phyloP scores from a whole-genome alignment of 2,797 vertebrate genomes.

The Threskiornis aethiopicus region DNA sequence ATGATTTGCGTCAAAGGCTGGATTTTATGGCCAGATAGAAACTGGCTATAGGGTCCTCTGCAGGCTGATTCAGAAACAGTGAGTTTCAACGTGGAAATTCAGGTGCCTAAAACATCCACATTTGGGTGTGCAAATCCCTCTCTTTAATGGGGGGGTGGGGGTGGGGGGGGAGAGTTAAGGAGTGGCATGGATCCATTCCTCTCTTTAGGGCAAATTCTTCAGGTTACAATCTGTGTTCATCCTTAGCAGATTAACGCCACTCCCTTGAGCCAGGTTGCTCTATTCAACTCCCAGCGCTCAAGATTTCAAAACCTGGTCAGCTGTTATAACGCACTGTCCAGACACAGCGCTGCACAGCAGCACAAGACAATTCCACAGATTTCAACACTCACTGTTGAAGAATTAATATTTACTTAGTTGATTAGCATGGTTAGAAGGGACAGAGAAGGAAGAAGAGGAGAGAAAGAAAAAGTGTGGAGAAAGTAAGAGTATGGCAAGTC shows the following conservation, averaged over 20 bases:
- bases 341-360: background rate
- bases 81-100: background rate
- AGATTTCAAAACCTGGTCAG: background rate
- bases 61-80: background rate
- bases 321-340: background rate
- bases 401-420: background rate
- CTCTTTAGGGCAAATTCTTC: background rate
- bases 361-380: background rate
- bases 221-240: background rate
- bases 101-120: background rate
- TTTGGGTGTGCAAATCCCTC: background rate
- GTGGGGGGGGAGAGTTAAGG: background rate
- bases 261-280: background rate
- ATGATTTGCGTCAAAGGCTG: background rate
- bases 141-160: too few relatives aligned
- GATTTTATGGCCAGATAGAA: background rate
- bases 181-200: background rate
- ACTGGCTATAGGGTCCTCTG: background rate
- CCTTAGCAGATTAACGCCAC: background rate
- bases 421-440: background rate
- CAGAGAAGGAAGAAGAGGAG: background rate
- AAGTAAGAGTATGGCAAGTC: background rate
- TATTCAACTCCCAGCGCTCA: background rate
- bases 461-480: background rate
- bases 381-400: background rate